phyloP scores from a whole-genome alignment of 2,113 vertebrate genomes.

The Pomatostomus ruficeps region DNA sequence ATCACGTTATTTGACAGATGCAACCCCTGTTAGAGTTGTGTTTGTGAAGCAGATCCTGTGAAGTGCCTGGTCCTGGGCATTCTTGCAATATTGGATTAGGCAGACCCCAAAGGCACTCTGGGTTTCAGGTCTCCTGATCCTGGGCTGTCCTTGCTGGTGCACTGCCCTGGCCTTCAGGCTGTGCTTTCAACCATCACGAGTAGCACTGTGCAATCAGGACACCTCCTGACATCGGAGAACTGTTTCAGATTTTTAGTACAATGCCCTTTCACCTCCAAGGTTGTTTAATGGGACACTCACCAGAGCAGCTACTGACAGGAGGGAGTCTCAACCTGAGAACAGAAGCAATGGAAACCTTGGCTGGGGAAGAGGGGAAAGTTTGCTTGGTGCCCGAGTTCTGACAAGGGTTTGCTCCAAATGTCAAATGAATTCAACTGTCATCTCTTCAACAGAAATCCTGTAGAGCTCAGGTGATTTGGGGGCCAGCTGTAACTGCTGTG shows the following conservation, averaged over 20 bases:
- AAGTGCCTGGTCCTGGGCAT: neutral
- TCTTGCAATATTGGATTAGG: neutral
- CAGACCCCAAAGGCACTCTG: neutral
- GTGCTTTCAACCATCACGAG: neutral
- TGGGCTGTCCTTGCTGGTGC: neutral
- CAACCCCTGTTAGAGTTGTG: neutral
- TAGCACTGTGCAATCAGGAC: neutral
- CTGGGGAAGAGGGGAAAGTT: neutral
- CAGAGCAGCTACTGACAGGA: accelerated
- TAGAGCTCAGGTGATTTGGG: neutral
- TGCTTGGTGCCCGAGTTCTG: neutral
- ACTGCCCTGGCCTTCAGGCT: neutral
- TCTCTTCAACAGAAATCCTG: neutral
- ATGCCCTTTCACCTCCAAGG: neutral
- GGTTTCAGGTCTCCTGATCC: neutral
- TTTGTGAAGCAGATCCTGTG: neutral
- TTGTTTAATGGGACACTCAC: neutral
- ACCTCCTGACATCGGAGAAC: neutral
- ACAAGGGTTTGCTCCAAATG: neutral
- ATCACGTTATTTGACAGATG: neutral
- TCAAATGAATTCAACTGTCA: neutral
- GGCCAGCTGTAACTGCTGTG: neutral
- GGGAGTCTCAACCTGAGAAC: neutral
- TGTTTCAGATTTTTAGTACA: neutral
- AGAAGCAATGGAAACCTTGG: neutral